Conservation (phyloP, 1,140 invertebrate species). For the Rhyacophila brunnea region DNA sequence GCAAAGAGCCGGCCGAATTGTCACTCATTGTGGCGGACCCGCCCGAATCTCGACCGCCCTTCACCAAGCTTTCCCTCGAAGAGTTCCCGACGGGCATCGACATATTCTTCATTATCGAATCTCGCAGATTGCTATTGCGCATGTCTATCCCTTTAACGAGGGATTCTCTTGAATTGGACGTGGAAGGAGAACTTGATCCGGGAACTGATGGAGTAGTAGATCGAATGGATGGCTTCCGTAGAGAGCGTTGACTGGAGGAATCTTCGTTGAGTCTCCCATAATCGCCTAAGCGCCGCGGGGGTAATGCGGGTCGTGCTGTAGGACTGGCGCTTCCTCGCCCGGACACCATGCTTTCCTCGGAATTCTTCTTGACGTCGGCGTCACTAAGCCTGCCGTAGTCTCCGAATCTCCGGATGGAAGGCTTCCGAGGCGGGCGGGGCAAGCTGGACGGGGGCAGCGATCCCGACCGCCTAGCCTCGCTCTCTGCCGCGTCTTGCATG, state of each 20-base stretch:
- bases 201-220: conserved; percentile 51
- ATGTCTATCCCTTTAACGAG: conserved; percentile 49
- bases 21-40: conserved; percentile 55
- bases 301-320: conserved; percentile 63
- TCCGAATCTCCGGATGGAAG: conserved; percentile 54
- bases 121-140: conserved; percentile 23
- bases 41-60: conserved; percentile 54
- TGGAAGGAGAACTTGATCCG: conserved; percentile 50
- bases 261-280: conserved; percentile 60
- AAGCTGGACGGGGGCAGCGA: conserved; percentile 64
- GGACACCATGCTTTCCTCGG: conserved; percentile 33
- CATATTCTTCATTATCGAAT: conserved; percentile 33
- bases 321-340: conserved; percentile 47
- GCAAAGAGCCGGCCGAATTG: conserved; percentile 57
- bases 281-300: conserved; percentile 56
- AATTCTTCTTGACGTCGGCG: conserved; percentile 60
- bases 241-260: conserved; percentile 44
- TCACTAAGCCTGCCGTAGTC: conserved; percentile 60
- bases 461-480: conserved; percentile 49
- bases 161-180: conserved; percentile 51
- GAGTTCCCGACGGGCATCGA: conserved; percentile 28
- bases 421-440: conserved; percentile 63
- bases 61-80: conserved; percentile 45
- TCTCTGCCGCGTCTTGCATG: conserved; percentile 56
- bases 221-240: conserved; percentile 43